Conservation (phyloP, 2,797 vertebrate genomes). For the Pteropus rufus region DNA sequence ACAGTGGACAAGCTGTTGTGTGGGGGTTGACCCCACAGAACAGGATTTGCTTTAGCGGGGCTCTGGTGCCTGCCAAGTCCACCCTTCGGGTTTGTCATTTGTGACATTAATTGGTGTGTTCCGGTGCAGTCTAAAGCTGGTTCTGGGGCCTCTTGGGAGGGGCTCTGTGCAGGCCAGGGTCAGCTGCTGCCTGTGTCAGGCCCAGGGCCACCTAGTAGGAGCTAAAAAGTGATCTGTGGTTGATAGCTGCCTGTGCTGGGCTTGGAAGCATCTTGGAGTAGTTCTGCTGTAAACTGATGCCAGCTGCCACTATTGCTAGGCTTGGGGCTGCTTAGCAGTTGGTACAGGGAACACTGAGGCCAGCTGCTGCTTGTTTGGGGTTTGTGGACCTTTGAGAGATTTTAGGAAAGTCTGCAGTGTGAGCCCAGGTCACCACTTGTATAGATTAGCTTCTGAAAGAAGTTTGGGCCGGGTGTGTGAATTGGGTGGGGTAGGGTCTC, state of each 20-base stretch:
- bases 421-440: neutral
- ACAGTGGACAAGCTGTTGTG: neutral
- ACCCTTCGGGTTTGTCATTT: neutral
- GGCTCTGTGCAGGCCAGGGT: neutral
- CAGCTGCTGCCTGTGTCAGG: neutral
- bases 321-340: no score
- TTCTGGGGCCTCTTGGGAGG: neutral
- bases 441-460: neutral
- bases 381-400: no score
- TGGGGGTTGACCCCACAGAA: neutral
- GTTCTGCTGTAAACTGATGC: neutral
- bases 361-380: no score
- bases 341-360: no score
- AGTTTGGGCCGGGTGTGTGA: no score
- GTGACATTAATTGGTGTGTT: neutral
- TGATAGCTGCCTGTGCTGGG: neutral
- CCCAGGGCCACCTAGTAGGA: neutral
- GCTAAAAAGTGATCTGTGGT: neutral
- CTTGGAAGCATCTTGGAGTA: neutral
- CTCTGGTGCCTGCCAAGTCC: neutral
- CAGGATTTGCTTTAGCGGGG: neutral
- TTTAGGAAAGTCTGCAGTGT: neutral
- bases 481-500: neutral
- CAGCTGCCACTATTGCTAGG: neutral
- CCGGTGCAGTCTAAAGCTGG: neutral